Conservation (phyloP, 2,797 vertebrate genomes). For the Decapterus maruadsi region DNA sequence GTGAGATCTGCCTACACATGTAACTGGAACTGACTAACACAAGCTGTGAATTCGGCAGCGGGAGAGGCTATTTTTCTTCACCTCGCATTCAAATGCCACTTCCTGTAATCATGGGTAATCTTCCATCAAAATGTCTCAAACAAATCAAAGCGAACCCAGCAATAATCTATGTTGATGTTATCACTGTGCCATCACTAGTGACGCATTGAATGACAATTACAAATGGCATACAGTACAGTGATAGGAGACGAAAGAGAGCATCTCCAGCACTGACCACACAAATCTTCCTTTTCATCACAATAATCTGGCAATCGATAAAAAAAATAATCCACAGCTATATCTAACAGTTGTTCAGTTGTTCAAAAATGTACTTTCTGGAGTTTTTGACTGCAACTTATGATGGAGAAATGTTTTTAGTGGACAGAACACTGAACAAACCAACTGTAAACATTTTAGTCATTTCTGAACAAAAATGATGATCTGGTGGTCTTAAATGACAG, state of each 20-base stretch:
- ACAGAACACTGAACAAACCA: not conserved
- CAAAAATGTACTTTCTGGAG: not conserved
- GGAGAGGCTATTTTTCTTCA: constrained; percentile 30
- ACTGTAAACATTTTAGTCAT: not conserved
- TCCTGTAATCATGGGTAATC: constrained; percentile 51
- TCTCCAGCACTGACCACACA: constrained; percentile 9
- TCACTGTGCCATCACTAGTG: constrained; percentile 12
- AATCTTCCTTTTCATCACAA: not conserved
- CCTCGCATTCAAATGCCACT: constrained; percentile 45
- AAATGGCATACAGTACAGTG: constrained; percentile 24
- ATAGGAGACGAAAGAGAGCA: constrained; percentile 1
- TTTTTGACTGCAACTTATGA: too few species aligned
- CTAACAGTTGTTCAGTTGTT: not conserved
- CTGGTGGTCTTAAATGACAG: not conserved
- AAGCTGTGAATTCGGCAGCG: constrained; percentile 38
- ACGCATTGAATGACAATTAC: constrained; percentile 27
- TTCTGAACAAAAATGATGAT: not conserved
- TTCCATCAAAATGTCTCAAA: constrained; percentile 54
- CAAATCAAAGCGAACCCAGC: constrained; percentile 45
- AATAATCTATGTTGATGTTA: constrained; percentile 31
- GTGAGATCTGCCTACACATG: constrained; percentile 38
- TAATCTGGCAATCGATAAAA: not conserved
- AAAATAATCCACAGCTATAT: not conserved
- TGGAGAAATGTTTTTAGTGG: not conserved
- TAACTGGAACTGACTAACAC: constrained; percentile 45